These are phyloP conservation scores for Ctenosaura bakeri DNA, from an alignment of 2,797 vertebrate genomes.

Conservation along the genomic window DNA sequence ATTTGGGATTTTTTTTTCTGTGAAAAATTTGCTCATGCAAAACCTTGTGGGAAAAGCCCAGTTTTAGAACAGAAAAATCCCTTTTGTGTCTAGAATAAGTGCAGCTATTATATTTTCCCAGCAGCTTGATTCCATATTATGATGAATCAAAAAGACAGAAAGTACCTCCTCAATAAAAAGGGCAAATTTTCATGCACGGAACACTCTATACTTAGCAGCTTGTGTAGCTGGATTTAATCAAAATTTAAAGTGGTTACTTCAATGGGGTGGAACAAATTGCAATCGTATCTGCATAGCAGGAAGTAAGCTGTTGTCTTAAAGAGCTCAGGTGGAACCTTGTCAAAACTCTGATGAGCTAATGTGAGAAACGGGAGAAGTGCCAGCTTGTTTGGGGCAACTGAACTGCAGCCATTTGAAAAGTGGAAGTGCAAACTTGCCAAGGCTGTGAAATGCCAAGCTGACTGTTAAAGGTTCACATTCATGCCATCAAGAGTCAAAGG, in stretches of 20 bases:
- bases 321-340: slow-evolving; percentile 47
- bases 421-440: not conserved
- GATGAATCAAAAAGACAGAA: not conserved
- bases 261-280: slow-evolving; percentile 29
- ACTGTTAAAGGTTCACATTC: not conserved
- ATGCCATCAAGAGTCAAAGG: not conserved
- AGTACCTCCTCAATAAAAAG: not conserved
- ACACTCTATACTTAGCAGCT: not conserved
- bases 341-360: slow-evolving; percentile 52
- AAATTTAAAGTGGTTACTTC: slow-evolving; percentile 18
- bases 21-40: no score
- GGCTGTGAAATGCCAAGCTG: slow-evolving; percentile 1
- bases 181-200: not conserved
- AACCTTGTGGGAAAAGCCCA: no score
- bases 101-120: not conserved
- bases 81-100: not conserved
- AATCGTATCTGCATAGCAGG: slow-evolving; percentile 19
- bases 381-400: slow-evolving; percentile 34
- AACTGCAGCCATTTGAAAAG: slow-evolving; percentile 1
- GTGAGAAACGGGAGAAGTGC: not conserved
- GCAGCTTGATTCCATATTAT: not conserved
- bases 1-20: no score
- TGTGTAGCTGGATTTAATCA: slow-evolving; percentile 22
- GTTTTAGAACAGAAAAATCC: no score
- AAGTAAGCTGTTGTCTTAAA: slow-evolving; percentile 36